Evolutionary conservation across 1,140 invertebrate genomes (phyloP).

Genomic region (Lineus longissimus): DNA sequence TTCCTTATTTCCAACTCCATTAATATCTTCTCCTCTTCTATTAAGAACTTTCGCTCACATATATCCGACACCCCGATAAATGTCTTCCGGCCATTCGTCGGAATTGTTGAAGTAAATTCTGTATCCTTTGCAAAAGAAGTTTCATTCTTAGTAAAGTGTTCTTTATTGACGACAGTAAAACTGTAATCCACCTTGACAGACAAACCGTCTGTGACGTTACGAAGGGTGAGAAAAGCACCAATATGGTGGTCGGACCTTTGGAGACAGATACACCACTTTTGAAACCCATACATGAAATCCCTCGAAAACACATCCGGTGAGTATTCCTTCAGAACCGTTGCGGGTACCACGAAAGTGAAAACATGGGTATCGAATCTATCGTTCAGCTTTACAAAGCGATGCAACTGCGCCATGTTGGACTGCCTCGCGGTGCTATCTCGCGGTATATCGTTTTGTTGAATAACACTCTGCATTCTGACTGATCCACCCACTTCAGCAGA

Average conservation of each 20-base stretch:
- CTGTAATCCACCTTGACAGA: conserved; percentile 68
- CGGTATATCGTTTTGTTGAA: background rate
- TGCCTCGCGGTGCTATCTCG: background rate
- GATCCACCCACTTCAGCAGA: too few relatives aligned
- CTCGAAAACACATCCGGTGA: conserved; percentile 63
- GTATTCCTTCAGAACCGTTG: conserved; percentile 32
- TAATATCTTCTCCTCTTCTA: conserved; percentile 79
- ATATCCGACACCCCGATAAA: conserved; percentile 77
- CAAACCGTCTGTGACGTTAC: conserved; percentile 69
- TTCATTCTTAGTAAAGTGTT: conserved; percentile 79
- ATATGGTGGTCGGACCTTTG: conserved; percentile 73
- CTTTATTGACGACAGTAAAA: conserved; percentile 78
- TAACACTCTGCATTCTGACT: too few relatives aligned
- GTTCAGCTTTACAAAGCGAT: conserved; percentile 77
- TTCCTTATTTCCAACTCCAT: conserved; percentile 76
- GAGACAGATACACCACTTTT: conserved; percentile 83
- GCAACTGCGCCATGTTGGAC: conserved; percentile 71
- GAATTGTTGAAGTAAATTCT: conserved; percentile 72
- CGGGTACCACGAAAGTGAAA: conserved; percentile 48
- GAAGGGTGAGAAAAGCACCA: conserved; percentile 77
- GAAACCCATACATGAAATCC: conserved; percentile 80
- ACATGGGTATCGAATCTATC: conserved; percentile 80
- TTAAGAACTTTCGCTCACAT: conserved; percentile 71
- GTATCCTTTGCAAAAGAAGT: conserved; percentile 70
- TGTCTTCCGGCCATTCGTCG: conserved; percentile 72